Evolutionary conservation across 2,113 vertebrate genomes (phyloP).

Genomic region (Ramphastos sulfuratus): DNA sequence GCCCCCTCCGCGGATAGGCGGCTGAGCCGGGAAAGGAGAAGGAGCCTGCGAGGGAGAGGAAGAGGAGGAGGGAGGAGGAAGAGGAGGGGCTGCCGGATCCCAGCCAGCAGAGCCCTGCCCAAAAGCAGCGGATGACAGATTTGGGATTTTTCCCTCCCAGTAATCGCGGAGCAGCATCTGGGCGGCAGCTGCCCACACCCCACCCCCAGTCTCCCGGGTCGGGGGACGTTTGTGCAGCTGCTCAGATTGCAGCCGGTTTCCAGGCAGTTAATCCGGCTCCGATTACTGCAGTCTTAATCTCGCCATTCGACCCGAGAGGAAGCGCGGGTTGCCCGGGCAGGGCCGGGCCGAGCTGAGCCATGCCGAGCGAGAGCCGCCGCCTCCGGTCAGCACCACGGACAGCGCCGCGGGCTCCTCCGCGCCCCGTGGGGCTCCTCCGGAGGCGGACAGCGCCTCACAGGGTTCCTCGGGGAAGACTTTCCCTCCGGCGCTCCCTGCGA

Average conservation of each 20-base stretch:
- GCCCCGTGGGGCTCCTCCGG: neutral
- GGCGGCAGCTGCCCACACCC: neutral
- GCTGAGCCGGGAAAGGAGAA: neutral
- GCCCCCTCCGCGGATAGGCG: conserved; percentile 7
- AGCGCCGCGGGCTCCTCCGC: no score
- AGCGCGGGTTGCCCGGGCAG: neutral
- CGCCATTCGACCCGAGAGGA: neutral
- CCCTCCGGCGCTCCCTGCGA: neutral
- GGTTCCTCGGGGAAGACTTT: no score
- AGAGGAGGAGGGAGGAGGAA: conserved; percentile 48
- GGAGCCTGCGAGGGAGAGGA: conserved; percentile 31
- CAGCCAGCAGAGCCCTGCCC: conserved; percentile 33
- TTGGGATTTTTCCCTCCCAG: neutral
- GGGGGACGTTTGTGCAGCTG: neutral
- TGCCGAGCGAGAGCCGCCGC: no score
- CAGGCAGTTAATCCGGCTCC: conserved; percentile 41
- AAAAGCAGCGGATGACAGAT: conserved; percentile 15
- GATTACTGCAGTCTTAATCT: conserved; percentile 36
- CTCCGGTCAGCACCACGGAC: neutral
- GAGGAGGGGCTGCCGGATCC: conserved; percentile 31
- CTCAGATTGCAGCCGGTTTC: neutral
- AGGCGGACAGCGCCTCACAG: neutral
- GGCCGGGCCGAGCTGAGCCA: no score
- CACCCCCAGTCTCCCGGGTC: neutral
- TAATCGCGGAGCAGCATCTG: neutral